Base-by-base conservation (phyloP, 2,113 vertebrate species). In the Odontophorus gujanensis region DNA sequence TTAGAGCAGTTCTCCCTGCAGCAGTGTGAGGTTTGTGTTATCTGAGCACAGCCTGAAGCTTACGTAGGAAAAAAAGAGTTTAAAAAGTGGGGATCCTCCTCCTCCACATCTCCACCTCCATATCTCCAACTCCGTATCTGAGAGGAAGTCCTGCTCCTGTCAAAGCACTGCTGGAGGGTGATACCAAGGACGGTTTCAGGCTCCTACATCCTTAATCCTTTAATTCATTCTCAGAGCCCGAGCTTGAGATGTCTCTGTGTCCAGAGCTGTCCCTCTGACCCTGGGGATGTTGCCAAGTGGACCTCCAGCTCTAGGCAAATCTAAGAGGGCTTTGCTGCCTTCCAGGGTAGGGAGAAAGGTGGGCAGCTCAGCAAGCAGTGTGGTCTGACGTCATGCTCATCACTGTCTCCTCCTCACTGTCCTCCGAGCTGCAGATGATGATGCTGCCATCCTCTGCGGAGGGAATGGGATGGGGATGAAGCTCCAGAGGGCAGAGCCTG, bases 361-460 rank as follows among this genome's bases (percentile, higher is more conserved):
- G 66, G 11, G 40, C 20, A 10, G 67, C 4, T 85, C 91, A 86
- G 71, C 13, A 43, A 2, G 30, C 38, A 7, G 69, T 43, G 1
- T 11, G 2, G 21, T 85, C 62, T 8, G 79, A 45, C 0, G 13
- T 69, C 42, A 63, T 82, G 67, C 97, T 96, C 92, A 98, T 96
- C 97, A 51, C 30, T 5, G 78, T 51, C 51, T 98, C 98, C 0
- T 95, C 94, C 15, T 97, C 96, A 0, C 97, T 97, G 51, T 98
- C 97, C 15, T 98, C 98, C 0, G 97, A 98, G 81, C 98, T 98
- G 94, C 95, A 96, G 91, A 98, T 97, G 92, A 98, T 47, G 65
- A 98, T 94, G 25, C 97, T 59, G 57, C 24, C 1, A 3, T 28
- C 73, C 36, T 95, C 98, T 98, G 96, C 3, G 14, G 96, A 22